A percentile compares a stretch with the other conserved stretches of the same genome.
These are phyloP conservation scores for Polypterus bichir DNA, from an alignment of 2,113 vertebrate genomes.

Conservation along the genomic window DNA sequence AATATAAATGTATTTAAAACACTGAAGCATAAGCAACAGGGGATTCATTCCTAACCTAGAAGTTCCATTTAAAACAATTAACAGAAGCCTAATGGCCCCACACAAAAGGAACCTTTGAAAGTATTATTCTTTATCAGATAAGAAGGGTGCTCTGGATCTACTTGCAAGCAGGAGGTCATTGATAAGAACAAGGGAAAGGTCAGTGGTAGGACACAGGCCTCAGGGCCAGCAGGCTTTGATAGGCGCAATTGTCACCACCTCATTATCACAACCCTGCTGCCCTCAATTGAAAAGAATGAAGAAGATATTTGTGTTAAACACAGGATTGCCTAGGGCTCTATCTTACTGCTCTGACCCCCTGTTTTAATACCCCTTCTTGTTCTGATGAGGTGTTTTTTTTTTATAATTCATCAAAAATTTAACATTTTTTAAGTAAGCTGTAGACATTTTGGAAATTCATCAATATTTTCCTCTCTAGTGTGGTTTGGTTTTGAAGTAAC, in stretches of 20 bases:
- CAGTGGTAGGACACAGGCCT: not conserved
- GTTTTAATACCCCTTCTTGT: no score
- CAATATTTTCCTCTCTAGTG: no score
- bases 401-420: no score
- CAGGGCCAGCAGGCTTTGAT: not conserved
- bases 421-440: no score
- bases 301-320: conserved; percentile 10
- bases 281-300: not conserved
- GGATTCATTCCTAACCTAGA: not conserved
- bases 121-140: not conserved
- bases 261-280: conserved; percentile 2
- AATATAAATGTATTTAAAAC: no score
- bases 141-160: not conserved
- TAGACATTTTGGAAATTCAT: no score
- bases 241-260: not conserved
- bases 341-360: no score
- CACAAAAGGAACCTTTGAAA: not conserved
- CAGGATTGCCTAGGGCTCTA: no score
- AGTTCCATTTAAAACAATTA: not conserved
- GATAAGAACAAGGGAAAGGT: not conserved
- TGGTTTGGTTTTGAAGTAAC: no score
- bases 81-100: not conserved
- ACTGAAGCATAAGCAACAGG: no score
- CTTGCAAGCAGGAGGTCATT: not conserved
- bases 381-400: no score